Percentiles rank a stretch among this genome's conserved stretches.
Conservation (phyloP, 2,888 invertebrate genomes). For the Drosophila multiciliata region DNA sequence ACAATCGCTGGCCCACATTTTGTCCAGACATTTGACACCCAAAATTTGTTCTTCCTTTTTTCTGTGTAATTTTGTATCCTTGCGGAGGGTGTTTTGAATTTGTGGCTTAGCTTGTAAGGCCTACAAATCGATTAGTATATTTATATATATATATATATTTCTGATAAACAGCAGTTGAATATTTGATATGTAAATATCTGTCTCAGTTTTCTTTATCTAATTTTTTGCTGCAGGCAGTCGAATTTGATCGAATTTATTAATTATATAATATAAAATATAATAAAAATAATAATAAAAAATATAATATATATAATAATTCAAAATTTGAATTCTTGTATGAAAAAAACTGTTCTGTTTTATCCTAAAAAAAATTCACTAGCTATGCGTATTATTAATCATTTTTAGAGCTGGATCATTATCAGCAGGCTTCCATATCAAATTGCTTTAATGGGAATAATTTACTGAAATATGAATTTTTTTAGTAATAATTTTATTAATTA, state of each 20-base stretch:
- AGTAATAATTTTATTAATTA: neutral
- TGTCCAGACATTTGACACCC: constrained; percentile 58
- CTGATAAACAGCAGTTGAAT: neutral
- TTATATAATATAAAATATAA: neutral
- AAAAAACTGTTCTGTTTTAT: too few species aligned
- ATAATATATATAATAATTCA: neutral
- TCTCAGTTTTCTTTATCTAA: neutral
- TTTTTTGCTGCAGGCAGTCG: neutral
- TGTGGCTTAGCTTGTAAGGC: neutral
- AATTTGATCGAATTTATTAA: neutral
- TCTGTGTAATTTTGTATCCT: neutral
- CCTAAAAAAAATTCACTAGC: too few species aligned
- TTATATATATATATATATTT: neutral
- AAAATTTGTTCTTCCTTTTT: constrained; percentile 14
- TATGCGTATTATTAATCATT: too few species aligned
- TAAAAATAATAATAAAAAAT: too few species aligned
- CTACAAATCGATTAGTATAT: neutral
- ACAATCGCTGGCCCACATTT: constrained; percentile 57
- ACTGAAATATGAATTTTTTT: neutral
- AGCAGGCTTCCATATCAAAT: neutral
- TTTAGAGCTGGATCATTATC: neutral
- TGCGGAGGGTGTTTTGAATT: neutral
- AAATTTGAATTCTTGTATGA: neutral
- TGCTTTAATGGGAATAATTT: too few species aligned
- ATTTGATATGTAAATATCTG: neutral